A percentile compares a stretch with the other conserved stretches of the same genome.
phyloP scores from a whole-genome alignment of 2,888 invertebrate genomes.

The Eumacrocentrus americanus region DNA sequence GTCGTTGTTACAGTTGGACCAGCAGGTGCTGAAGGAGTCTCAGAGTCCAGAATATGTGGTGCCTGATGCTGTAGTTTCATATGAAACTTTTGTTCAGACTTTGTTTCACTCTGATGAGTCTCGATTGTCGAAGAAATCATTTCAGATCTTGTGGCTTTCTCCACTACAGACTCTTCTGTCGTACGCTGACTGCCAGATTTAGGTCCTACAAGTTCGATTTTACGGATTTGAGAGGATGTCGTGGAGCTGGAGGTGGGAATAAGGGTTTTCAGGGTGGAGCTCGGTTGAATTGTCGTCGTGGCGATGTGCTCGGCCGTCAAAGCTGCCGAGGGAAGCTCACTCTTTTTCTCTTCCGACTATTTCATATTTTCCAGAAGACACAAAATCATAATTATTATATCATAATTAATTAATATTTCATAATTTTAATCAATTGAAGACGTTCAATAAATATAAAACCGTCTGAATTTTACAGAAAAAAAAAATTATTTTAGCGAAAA shows the following conservation, averaged over 20 bases:
- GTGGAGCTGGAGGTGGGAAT: constrained; percentile 38
- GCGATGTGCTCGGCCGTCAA: constrained; percentile 52
- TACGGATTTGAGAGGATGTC: constrained; percentile 45
- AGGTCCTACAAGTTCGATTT: constrained; percentile 46
- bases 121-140: constrained; percentile 56
- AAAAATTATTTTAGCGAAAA: background rate
- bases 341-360: constrained; percentile 53
- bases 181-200: constrained; percentile 22
- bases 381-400: background rate
- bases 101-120: constrained; percentile 56
- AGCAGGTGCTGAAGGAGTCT: constrained; percentile 11
- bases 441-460: background rate
- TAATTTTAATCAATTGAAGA: background rate
- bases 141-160: constrained; percentile 53
- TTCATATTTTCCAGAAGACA: constrained; percentile 21
- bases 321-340: constrained; percentile 52
- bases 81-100: constrained; percentile 59
- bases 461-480: background rate
- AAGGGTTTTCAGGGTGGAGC: constrained; percentile 48
- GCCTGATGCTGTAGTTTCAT: constrained; percentile 60
- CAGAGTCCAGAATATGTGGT: constrained; percentile 42
- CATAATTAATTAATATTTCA: constrained; percentile 10
- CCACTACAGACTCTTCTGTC: constrained; percentile 33
- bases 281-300: constrained; percentile 54
- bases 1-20: constrained; percentile 34